phyloP scores from a whole-genome alignment of 2,797 vertebrate species.

The Pygocentrus nattereri region DNA sequence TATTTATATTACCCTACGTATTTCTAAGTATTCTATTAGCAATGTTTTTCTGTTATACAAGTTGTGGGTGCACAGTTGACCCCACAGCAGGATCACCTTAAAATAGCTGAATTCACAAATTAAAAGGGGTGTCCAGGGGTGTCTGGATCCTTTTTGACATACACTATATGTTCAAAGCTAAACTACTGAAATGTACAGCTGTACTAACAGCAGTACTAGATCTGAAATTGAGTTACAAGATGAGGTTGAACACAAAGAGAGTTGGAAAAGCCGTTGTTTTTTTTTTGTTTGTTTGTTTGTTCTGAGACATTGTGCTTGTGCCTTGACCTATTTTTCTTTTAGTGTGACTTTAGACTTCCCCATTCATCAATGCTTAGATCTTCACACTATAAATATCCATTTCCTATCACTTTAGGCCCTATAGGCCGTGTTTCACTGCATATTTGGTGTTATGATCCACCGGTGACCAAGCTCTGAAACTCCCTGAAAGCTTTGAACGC shows the following conservation, averaged over 20 bases:
- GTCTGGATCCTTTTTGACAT: too few relatives aligned
- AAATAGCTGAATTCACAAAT: too few relatives aligned
- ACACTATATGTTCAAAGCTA: too few relatives aligned
- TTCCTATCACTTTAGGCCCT: conserved; percentile 1
- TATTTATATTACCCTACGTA: too few relatives aligned
- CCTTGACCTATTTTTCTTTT: not conserved
- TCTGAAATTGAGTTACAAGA: not conserved
- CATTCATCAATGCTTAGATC: not conserved
- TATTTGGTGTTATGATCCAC: not conserved
- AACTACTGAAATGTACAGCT: too few relatives aligned
- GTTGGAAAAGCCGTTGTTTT: not conserved
- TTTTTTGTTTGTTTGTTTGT: not conserved
- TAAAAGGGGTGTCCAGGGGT: too few relatives aligned
- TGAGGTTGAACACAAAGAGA: not conserved
- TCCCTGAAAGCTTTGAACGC: conserved; percentile 61
- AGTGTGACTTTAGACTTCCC: not conserved
- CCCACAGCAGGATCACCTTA: too few relatives aligned
- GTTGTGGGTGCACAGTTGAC: too few relatives aligned
- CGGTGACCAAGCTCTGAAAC: not conserved
- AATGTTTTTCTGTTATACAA: too few relatives aligned
- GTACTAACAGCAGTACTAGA: too few relatives aligned
- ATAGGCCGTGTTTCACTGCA: not conserved
- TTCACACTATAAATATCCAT: conserved; percentile 1
- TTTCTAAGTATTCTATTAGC: too few relatives aligned
- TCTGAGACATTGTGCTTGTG: not conserved